Evolutionary conservation across 2,888 invertebrate genomes (phyloP).

Genomic region (Cheilosia vernalis): DNA sequence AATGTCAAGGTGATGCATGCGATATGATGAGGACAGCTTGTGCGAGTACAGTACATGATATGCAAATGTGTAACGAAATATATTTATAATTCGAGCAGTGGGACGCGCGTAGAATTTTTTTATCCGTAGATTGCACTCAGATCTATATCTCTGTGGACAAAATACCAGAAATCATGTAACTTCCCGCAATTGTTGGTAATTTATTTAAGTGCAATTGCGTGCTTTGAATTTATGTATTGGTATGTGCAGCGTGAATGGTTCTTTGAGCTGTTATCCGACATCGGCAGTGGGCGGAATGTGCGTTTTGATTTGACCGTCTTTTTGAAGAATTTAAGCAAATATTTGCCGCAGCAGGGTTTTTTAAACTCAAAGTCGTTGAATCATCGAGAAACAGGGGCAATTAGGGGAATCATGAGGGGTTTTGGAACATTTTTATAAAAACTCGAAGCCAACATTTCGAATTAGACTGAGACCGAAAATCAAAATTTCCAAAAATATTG

Average conservation of each 20-base stretch:
- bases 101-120: constrained; percentile 57
- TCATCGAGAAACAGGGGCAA: no score
- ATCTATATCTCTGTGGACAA: constrained; percentile 16
- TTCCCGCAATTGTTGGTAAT: not conserved
- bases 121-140: not conserved
- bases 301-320: no score
- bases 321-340: no score
- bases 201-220: constrained; percentile 10
- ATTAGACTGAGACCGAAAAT: no score
- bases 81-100: constrained; percentile 51
- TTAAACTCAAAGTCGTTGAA: no score
- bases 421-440: no score
- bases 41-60: not conserved
- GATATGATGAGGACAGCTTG: constrained; percentile 36
- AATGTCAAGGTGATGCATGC: constrained; percentile 71
- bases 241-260: not conserved
- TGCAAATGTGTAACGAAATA: constrained; percentile 57
- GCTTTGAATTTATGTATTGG: constrained; percentile 1
- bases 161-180: constrained; percentile 32
- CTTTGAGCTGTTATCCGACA: no score
- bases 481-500: no score
- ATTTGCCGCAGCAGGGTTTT: no score
- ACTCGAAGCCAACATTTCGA: no score
- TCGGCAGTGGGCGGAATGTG: no score
- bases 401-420: no score